These are phyloP conservation scores for Clunio marinus DNA, from an alignment of 2,888 invertebrate species.

Conservation along the genomic window DNA sequence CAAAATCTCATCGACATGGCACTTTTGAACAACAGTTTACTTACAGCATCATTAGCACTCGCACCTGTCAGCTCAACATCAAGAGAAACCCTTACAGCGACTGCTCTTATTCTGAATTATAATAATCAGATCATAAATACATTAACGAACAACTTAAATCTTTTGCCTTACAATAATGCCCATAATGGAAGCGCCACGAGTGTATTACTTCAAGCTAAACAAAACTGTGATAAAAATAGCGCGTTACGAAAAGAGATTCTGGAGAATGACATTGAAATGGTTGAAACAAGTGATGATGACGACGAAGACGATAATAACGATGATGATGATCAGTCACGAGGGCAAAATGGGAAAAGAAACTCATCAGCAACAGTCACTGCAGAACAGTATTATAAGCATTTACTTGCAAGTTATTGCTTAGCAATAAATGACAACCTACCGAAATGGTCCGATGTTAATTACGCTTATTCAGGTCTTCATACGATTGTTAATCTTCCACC, in stretches of 20 bases:
- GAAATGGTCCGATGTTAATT: constrained; percentile 49
- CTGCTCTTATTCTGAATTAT: constrained; percentile 30
- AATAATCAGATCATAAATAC: constrained; percentile 37
- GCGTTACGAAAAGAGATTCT: constrained; percentile 16
- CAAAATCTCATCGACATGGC: constrained; percentile 38
- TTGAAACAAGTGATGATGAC: constrained; percentile 19
- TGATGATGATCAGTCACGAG: not conserved
- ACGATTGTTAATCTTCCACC: constrained; percentile 51
- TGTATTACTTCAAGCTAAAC: not conserved
- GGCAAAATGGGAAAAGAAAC: not conserved
- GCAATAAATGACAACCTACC: constrained; percentile 45
- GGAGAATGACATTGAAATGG: constrained; percentile 34
- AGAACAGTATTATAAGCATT: constrained; percentile 41
- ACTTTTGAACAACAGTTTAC: constrained; percentile 30
- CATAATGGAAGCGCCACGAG: not conserved
- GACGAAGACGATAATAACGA: not conserved
- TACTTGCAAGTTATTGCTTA: constrained; percentile 41
- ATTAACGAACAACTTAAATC: constrained; percentile 31
- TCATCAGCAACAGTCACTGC: not conserved
- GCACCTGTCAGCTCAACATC: constrained; percentile 26
- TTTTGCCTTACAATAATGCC: constrained; percentile 26
- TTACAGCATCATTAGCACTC: constrained; percentile 26
- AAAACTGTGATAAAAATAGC: constrained; percentile 32
- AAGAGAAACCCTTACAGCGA: constrained; percentile 27
- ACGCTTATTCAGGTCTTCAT: constrained; percentile 51